phyloP scores from a whole-genome alignment of 2,888 invertebrate species.

The Branchellion lobata region DNA sequence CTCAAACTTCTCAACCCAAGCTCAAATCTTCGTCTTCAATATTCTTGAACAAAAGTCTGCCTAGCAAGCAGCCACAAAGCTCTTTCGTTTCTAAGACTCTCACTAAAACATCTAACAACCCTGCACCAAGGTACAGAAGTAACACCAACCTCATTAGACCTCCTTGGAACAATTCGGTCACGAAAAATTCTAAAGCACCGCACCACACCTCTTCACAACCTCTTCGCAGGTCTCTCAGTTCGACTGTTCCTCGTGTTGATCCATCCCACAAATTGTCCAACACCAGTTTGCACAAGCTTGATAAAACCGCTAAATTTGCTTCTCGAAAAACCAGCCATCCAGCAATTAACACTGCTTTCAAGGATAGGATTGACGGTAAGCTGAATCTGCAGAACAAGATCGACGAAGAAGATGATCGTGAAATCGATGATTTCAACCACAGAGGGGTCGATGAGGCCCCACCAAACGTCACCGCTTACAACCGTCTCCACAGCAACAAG shows the following conservation, averaged over 20 bases:
- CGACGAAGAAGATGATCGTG: constrained; percentile 18
- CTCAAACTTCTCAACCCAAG: neutral
- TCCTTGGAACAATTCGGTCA: constrained; percentile 37
- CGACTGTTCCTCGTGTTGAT: neutral
- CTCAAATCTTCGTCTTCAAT: neutral
- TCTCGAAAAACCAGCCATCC: neutral
- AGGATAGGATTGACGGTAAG: neutral
- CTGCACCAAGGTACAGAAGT: neutral
- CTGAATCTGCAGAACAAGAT: constrained; percentile 16
- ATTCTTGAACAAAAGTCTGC: neutral
- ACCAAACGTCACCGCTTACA: too few relatives aligned
- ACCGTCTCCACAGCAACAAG: neutral
- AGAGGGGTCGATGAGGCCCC: too few relatives aligned
- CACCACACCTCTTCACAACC: neutral
- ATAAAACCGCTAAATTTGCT: neutral
- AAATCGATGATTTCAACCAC: neutral
- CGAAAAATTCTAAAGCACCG: neutral
- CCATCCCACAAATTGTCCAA: constrained; percentile 15
- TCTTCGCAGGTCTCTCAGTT: constrained; percentile 2
- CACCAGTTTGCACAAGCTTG: constrained; percentile 11
- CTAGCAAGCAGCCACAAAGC: neutral
- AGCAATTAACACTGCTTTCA: neutral
- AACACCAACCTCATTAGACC: constrained; percentile 3
- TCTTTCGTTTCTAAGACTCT: neutral
- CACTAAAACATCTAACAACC: neutral